phyloP scores from a whole-genome alignment of 2,888 invertebrate species.

The Folsomia manolachei region DNA sequence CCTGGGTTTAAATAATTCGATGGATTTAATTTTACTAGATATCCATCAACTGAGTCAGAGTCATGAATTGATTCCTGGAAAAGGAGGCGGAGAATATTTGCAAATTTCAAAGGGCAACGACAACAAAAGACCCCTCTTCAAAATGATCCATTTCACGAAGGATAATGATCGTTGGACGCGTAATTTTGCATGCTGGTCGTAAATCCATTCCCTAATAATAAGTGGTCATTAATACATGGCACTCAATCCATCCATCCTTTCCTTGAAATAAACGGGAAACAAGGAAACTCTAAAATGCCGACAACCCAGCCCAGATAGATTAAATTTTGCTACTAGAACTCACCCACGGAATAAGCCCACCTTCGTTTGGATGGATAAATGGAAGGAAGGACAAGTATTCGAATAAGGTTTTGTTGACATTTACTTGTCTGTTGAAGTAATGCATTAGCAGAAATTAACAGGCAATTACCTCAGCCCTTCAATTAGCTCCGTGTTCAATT shows the following conservation, averaged over 20 bases:
- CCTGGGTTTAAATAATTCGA: too few relatives aligned
- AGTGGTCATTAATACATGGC: not conserved
- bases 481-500: too few relatives aligned
- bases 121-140: not conserved
- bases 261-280: too few relatives aligned
- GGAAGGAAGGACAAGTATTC: not conserved
- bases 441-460: slow-evolving; percentile 16
- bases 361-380: too few relatives aligned
- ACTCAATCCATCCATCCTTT: not conserved
- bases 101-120: not conserved
- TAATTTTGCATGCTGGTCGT: not conserved
- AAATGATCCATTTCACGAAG: not conserved
- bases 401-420: not conserved
- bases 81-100: not conserved
- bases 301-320: too few relatives aligned
- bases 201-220: not conserved
- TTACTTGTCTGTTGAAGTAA: not conserved
- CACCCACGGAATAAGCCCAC: too few relatives aligned
- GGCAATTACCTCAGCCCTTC: slow-evolving; percentile 10
- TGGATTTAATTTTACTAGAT: too few relatives aligned
- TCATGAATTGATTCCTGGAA: too few relatives aligned
- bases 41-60: too few relatives aligned
- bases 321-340: too few relatives aligned
- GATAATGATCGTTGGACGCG: too few relatives aligned
- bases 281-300: too few relatives aligned